phyloP scores from a whole-genome alignment of 2,888 invertebrate species.

The Metallyticus violacea region DNA sequence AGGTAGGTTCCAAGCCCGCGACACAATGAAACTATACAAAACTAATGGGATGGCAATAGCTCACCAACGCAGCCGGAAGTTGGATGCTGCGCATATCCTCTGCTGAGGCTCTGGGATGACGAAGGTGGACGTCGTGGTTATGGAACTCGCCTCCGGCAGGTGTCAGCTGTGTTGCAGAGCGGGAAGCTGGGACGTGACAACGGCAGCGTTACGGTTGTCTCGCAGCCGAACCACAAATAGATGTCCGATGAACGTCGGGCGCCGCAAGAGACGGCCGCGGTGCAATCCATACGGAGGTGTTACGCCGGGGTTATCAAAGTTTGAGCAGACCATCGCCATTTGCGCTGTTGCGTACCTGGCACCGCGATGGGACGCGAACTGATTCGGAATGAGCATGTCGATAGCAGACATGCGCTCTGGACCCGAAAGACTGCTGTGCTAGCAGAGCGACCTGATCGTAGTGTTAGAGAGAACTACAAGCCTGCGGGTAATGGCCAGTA shows the following conservation, averaged over 20 bases:
- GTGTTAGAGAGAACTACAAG: no score
- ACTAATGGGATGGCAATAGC: not conserved
- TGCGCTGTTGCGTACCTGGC: not conserved
- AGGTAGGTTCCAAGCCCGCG: no score
- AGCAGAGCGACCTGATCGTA: not conserved
- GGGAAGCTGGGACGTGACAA: no score
- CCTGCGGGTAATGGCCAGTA: no score
- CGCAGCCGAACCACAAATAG: not conserved
- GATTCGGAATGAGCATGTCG: not conserved
- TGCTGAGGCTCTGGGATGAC: not conserved
- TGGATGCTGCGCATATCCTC: not conserved
- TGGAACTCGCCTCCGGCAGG: no score
- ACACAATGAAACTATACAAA: no score
- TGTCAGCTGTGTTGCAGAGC: not conserved
- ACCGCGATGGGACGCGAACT: not conserved
- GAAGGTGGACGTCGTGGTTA: not conserved
- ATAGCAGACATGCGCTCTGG: not conserved
- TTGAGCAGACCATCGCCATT: not conserved
- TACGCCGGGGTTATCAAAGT: no score
- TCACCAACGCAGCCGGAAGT: not conserved
- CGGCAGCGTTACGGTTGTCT: not conserved
- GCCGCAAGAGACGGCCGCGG: not conserved
- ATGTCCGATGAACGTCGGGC: not conserved
- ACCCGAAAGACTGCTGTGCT: not conserved
- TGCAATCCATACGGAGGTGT: not conserved